Evolutionary conservation across 2,113 vertebrate species (phyloP).

Genomic region (Illadopsis cleaveri): DNA sequence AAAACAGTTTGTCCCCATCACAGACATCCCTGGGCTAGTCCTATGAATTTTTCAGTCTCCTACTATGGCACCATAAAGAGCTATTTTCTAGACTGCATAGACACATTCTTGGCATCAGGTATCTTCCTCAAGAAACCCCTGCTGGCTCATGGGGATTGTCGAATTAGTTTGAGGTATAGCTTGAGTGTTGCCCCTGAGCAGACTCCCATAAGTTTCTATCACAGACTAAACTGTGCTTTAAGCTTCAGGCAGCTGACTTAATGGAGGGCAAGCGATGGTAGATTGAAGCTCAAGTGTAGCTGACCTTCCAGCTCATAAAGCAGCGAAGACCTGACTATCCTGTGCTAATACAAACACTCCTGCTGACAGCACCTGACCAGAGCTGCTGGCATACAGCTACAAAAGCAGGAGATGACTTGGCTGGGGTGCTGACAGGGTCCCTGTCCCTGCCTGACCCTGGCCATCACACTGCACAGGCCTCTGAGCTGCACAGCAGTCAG

Average conservation of each 20-base stretch:
- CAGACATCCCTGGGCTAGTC: neutral
- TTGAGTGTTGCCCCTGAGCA: conserved; percentile 32
- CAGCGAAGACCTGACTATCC: neutral
- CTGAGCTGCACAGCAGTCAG: neutral
- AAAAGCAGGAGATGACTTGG: neutral
- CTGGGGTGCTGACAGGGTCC: neutral
- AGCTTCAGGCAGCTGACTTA: conserved; percentile 51
- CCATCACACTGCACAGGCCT: neutral
- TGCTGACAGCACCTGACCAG: neutral
- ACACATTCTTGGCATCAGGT: neutral
- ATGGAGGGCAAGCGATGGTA: conserved; percentile 45
- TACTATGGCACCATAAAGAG: neutral
- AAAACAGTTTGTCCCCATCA: neutral
- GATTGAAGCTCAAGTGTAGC: conserved; percentile 59
- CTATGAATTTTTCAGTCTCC: neutral
- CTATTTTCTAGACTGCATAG: neutral
- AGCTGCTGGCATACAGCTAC: neutral
- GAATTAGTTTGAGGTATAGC: conserved; percentile 46
- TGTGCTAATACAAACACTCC: neutral
- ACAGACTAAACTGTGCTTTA: conserved; percentile 55
- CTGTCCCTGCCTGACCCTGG: neutral
- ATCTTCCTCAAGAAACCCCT: neutral
- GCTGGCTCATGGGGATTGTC: neutral
- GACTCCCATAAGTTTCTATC: conserved; percentile 51
- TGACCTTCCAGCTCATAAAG: conserved; percentile 60